Conservation (phyloP, 1,140 invertebrate genomes). For the Papilio xuthus region DNA sequence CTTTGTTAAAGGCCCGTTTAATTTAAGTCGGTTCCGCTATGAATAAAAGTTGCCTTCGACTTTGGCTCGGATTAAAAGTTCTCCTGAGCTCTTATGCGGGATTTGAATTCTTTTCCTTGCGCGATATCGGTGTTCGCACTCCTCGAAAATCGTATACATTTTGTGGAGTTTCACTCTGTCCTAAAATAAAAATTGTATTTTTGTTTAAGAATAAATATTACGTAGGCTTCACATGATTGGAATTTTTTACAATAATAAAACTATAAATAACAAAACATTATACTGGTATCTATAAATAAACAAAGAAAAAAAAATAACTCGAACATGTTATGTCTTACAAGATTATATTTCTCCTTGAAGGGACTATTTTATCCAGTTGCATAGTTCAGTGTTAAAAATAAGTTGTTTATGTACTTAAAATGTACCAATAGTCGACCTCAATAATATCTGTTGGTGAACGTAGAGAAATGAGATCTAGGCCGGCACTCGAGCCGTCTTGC, state of each 20-base stretch:
- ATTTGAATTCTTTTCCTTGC: constrained; percentile 51
- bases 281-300: no score
- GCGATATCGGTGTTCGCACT: constrained; percentile 55
- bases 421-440: background rate
- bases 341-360: background rate
- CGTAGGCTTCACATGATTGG: background rate
- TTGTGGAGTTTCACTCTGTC: background rate
- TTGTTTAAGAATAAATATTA: background rate
- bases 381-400: background rate
- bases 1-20: constrained; percentile 19
- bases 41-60: constrained; percentile 36
- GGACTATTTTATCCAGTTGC: background rate
- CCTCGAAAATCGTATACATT: constrained; percentile 43
- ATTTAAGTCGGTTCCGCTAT: constrained; percentile 27
- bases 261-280: background rate
- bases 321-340: background rate
- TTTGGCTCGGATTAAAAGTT: constrained; percentile 49
- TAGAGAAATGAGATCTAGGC: constrained; percentile 4
- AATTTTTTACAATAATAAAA: background rate
- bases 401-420: background rate
- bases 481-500: background rate
- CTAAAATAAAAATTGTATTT: constrained; percentile 3
- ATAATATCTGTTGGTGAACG: background rate
- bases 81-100: constrained; percentile 45
- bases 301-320: no score